Evolutionary conservation across 2,113 vertebrate genomes (phyloP).

Genomic region (Notothenia coriiceps): DNA sequence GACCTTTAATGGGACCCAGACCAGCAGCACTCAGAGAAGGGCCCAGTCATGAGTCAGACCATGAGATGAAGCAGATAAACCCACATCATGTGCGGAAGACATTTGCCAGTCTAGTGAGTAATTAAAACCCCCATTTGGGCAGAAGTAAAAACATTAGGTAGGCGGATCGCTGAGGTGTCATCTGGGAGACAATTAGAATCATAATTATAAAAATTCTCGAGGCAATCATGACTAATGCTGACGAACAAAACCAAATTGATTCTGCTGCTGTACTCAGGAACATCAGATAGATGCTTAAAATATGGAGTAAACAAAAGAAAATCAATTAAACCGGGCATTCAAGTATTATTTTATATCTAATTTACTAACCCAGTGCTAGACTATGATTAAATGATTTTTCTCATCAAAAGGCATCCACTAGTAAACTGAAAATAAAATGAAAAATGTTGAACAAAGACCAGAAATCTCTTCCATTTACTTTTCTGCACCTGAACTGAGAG

Average conservation of each 20-base stretch:
- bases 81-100: constrained; percentile 31
- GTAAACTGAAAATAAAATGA: too few species aligned
- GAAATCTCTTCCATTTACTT: background rate
- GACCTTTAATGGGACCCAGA: background rate
- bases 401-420: background rate
- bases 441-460: background rate
- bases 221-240: constrained; percentile 21
- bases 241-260: background rate
- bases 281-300: background rate
- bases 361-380: background rate
- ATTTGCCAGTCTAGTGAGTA: constrained; percentile 45
- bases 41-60: constrained; percentile 12
- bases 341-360: too few species aligned
- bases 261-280: background rate
- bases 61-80: constrained; percentile 36
- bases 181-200: constrained; percentile 31
- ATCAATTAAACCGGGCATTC: background rate
- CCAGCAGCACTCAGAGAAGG: background rate
- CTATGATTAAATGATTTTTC: too few species aligned
- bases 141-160: constrained; percentile 9
- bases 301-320: background rate
- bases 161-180: constrained; percentile 29
- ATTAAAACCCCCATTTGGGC: constrained; percentile 42
- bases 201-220: constrained; percentile 14
- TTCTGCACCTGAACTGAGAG: background rate